Percentiles rank a stretch among this genome's conserved stretches.
Conservation (phyloP, 2,797 vertebrate genomes). For the Champsocephalus esox region DNA sequence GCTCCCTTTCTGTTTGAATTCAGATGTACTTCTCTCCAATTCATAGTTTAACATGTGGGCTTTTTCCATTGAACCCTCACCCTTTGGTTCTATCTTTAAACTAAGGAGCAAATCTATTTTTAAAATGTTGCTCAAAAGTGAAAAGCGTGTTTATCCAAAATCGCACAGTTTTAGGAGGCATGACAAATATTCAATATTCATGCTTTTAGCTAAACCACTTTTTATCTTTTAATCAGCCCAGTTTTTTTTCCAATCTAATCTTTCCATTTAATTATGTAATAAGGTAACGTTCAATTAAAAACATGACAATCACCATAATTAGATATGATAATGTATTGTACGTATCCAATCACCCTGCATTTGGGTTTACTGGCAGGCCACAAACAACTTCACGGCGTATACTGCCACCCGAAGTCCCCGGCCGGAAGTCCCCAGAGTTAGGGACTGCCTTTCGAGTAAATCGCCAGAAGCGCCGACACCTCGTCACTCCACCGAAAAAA, state of each 20-base stretch:
- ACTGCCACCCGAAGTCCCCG: too few species aligned
- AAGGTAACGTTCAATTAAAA: slow-evolving; percentile 4
- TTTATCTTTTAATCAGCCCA: background rate
- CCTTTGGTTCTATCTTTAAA: background rate
- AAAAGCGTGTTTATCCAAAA: background rate
- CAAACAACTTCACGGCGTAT: too few species aligned
- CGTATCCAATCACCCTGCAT: background rate
- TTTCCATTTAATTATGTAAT: background rate
- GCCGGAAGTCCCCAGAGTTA: too few species aligned
- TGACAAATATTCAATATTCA: background rate
- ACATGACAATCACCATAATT: background rate
- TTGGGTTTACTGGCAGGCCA: too few species aligned
- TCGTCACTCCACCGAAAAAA: too few species aligned
- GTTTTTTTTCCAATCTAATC: background rate
- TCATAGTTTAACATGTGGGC: slow-evolving; percentile 1
- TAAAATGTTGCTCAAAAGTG: background rate
- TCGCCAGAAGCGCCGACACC: too few species aligned
- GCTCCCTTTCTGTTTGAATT: slow-evolving; percentile 19
- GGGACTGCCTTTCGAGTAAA: too few species aligned
- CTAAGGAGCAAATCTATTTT: background rate
- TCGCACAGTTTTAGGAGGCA: background rate
- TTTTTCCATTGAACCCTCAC: slow-evolving; percentile 9
- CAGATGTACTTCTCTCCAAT: slow-evolving; percentile 2
- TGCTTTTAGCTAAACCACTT: background rate
- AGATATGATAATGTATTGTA: background rate